phyloP scores from a whole-genome alignment of 1,140 invertebrate genomes.

The Patella vulgata region DNA sequence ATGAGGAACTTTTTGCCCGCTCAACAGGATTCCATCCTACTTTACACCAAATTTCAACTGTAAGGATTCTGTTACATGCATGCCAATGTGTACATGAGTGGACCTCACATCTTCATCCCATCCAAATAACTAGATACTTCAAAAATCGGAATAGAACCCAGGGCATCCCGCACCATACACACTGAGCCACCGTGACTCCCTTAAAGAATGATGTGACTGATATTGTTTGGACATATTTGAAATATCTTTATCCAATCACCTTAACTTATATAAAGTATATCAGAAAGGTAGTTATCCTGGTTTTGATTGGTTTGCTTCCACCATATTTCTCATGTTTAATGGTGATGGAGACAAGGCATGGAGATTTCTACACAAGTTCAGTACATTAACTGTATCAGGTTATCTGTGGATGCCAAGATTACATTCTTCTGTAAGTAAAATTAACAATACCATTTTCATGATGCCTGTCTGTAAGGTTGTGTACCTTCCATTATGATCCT shows the following conservation, averaged over 20 bases:
- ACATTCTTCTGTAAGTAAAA: conserved; percentile 59
- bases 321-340: conserved; percentile 64
- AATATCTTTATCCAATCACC: conserved; percentile 24
- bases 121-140: no score
- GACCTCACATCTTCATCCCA: no score
- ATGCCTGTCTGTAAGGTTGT: not conserved
- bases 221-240: no score
- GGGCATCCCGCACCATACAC: no score
- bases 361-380: conserved; percentile 63
- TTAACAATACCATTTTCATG: not conserved
- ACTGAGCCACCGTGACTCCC: no score
- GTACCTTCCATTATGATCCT: not conserved
- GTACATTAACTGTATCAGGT: conserved; percentile 57
- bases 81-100: no score
- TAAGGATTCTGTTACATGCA: no score
- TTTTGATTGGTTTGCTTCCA: conserved; percentile 67
- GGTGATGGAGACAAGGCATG: conserved; percentile 61
- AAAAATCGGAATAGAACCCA: no score
- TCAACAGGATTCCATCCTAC: no score
- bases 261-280: conserved; percentile 46
- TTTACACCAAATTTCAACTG: no score
- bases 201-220: no score
- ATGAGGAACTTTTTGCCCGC: no score
- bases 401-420: conserved; percentile 63
- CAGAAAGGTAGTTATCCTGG: conserved; percentile 56